Percentiles rank a stretch among this genome's conserved stretches.
phyloP scores from a whole-genome alignment of 2,888 invertebrate genomes.

The Belgica antarctica region DNA sequence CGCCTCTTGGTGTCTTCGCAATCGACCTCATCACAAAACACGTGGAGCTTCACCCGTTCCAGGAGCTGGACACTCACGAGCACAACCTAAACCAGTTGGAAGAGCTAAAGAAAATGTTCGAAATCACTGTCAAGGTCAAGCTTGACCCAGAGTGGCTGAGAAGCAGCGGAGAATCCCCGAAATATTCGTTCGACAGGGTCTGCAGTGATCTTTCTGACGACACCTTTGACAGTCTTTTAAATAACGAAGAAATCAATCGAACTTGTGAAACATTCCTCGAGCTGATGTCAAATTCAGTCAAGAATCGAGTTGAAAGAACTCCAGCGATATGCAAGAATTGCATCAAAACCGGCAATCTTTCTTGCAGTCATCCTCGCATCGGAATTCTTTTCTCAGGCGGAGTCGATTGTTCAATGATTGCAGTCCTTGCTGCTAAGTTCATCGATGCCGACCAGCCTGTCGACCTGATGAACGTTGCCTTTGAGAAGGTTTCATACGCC shows the following conservation, averaged over 20 bases:
- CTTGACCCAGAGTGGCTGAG: not conserved
- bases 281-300: constrained; percentile 61
- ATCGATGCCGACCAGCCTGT: constrained; percentile 67
- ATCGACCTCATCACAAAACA: constrained; percentile 53
- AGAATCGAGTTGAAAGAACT: constrained; percentile 61
- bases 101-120: constrained; percentile 51
- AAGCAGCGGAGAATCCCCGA: not conserved
- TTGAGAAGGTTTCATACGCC: constrained; percentile 58
- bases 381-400: constrained; percentile 94
- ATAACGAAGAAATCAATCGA: constrained; percentile 52
- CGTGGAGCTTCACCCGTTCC: constrained; percentile 55
- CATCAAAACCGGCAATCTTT: constrained; percentile 49
- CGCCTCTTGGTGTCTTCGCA: constrained; percentile 62
- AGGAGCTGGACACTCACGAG: constrained; percentile 49
- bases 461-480: constrained; percentile 94
- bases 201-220: not conserved
- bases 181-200: constrained; percentile 10
- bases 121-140: constrained; percentile 48
- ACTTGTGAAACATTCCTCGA: constrained; percentile 57
- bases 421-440: constrained; percentile 73
- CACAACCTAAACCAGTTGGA: constrained; percentile 51
- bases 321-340: constrained; percentile 65
- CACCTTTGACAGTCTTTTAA: constrained; percentile 55
- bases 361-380: constrained; percentile 65
- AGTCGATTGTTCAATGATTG: constrained; percentile 90